Conservation (phyloP, 2,888 invertebrate genomes). For the Ormyrus nitidulus region DNA sequence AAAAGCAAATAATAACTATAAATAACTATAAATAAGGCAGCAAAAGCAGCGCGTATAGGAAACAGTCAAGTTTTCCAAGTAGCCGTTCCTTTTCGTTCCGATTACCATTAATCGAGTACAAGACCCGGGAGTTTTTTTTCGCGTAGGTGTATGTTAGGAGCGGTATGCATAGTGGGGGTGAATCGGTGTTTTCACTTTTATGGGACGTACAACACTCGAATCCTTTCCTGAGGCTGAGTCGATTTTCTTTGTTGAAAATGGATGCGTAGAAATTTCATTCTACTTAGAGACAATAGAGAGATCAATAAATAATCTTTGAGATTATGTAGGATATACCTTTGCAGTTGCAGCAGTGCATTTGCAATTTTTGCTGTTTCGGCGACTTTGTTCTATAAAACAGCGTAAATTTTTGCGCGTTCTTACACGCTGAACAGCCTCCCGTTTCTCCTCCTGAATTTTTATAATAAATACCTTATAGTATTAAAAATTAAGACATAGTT, state of each 20-base stretch:
- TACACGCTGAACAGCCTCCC: neutral
- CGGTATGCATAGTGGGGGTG: neutral
- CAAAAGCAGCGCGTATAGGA: constrained; percentile 2
- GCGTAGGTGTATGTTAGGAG: no score
- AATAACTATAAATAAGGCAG: constrained; percentile 13
- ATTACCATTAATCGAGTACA: neutral
- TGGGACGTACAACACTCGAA: no score
- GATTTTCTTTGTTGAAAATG: neutral
- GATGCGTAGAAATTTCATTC: no score
- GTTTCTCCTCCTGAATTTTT: constrained; percentile 26
- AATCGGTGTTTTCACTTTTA: constrained; percentile 14
- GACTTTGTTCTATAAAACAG: no score
- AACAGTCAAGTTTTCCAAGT: constrained; percentile 7
- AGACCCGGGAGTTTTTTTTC: constrained; percentile 55
- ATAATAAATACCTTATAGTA: constrained; percentile 33
- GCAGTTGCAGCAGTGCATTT: no score
- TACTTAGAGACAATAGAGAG: no score
- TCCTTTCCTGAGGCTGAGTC: neutral
- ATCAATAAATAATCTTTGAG: no score
- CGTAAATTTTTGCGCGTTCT: no score
- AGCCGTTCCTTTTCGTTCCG: neutral
- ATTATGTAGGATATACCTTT: no score
- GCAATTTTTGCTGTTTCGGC: no score
- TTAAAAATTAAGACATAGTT: constrained; percentile 34
- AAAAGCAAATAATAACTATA: constrained; percentile 41